Evolutionary conservation across 2,888 invertebrate genomes (phyloP).

Genomic region (Malthinus flaveolus): DNA sequence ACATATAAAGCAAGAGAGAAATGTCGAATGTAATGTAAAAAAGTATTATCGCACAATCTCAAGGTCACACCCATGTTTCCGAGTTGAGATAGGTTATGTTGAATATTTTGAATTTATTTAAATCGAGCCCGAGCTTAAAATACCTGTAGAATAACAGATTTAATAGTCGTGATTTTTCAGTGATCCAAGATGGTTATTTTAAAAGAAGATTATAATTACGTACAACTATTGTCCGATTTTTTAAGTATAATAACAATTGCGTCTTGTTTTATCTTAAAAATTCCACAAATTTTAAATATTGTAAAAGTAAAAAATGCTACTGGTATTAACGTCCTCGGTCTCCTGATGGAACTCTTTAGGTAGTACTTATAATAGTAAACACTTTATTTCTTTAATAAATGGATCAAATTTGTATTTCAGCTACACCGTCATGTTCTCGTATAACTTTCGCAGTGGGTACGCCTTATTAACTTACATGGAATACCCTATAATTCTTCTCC

Average conservation of each 20-base stretch:
- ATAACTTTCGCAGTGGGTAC: constrained; percentile 77
- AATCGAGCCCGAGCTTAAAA: too few relatives aligned
- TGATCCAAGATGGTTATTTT: constrained; percentile 18
- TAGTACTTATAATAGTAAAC: constrained; percentile 51
- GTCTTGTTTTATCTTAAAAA: constrained; percentile 76
- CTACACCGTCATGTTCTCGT: constrained; percentile 78
- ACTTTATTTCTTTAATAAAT: neutral
- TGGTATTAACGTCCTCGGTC: constrained; percentile 68
- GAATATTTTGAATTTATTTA: too few relatives aligned
- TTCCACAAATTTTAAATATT: constrained; percentile 79
- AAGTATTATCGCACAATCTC: too few relatives aligned
- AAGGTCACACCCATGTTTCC: too few relatives aligned
- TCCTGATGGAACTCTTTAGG: constrained; percentile 73
- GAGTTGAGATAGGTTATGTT: too few relatives aligned
- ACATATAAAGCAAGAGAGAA: too few relatives aligned
- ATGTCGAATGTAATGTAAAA: too few relatives aligned
- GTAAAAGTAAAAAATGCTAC: constrained; percentile 65
- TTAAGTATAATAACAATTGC: constrained; percentile 76
- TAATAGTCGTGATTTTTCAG: too few relatives aligned
- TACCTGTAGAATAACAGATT: too few relatives aligned
- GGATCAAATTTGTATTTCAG: constrained; percentile 58
- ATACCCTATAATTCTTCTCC: constrained; percentile 77
- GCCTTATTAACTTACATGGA: constrained; percentile 79
- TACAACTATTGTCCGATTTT: constrained; percentile 54
- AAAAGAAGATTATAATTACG: constrained; percentile 23